A percentile compares a stretch with the other conserved stretches of the same genome.
Evolutionary conservation across 2,113 vertebrate species (phyloP).

Genomic region (Tricholaema leucomelas): DNA sequence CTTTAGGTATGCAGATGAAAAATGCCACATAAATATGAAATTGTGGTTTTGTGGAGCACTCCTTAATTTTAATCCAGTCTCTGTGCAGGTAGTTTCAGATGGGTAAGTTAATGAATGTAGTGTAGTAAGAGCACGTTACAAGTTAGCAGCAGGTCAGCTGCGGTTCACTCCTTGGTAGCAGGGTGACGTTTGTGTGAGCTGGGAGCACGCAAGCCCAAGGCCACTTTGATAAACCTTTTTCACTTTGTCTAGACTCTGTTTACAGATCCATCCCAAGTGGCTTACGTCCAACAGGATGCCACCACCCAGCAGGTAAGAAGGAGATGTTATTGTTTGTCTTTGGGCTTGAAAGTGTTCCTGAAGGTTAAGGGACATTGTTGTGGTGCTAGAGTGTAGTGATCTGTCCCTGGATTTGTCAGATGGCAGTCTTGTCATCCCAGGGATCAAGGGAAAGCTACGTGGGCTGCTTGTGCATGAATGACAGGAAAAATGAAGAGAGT

Average conservation of each 20-base stretch:
- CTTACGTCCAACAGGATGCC: conserved; percentile 96
- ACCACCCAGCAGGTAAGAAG: conserved; percentile 90
- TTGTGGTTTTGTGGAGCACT: neutral
- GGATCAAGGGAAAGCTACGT: neutral
- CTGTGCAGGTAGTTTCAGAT: neutral
- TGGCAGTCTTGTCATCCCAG: neutral
- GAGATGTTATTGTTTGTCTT: neutral
- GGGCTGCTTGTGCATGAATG: neutral
- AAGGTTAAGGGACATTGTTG: neutral
- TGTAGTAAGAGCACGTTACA: neutral
- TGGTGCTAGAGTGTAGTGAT: neutral
- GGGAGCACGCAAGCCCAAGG: conserved; percentile 4
- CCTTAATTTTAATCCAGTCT: neutral
- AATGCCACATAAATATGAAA: neutral
- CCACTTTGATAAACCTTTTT: conserved; percentile 49
- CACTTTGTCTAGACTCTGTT: conserved; percentile 86
- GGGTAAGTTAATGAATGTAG: neutral
- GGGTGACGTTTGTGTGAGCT: neutral
- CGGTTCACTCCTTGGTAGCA: neutral
- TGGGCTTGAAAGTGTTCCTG: neutral
- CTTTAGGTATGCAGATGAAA: neutral
- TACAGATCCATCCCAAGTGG: conserved; percentile 94
- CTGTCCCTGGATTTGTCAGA: neutral
- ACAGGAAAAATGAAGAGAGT: neutral
- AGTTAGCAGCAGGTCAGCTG: neutral